Percentiles rank a stretch among this genome's conserved stretches.
These are phyloP conservation scores for Kuschelorhynchus macadamiae DNA, from an alignment of 2,888 invertebrate species.

Conservation along the genomic window DNA sequence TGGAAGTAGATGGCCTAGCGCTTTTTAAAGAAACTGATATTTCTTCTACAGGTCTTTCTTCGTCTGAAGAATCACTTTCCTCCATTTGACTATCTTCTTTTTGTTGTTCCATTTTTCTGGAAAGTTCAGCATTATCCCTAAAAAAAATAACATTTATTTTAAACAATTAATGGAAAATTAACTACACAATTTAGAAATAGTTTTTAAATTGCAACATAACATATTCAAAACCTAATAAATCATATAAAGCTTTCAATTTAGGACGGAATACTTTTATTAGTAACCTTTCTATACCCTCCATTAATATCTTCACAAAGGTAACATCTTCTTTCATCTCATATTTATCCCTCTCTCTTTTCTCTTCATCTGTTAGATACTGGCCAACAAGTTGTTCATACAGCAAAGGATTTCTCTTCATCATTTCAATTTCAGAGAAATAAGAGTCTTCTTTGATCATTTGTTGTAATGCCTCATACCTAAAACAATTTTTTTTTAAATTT, in stretches of 20 bases:
- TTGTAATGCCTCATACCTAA: conserved; percentile 80
- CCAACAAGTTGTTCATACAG: conserved; percentile 88
- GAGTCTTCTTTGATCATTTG: conserved; percentile 77
- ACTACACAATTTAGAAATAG: not conserved
- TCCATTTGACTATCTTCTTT: conserved; percentile 72
- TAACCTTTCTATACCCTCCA: conserved; percentile 81
- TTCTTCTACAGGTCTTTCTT: conserved; percentile 38
- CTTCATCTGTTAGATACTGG: conserved; percentile 84
- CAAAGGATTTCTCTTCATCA: conserved; percentile 93
- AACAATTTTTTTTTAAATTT: no score
- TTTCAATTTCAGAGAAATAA: conserved; percentile 93
- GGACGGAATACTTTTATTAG: no score
- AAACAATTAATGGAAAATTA: not conserved
- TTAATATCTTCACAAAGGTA: conserved; percentile 82
- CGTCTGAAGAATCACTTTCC: conserved; percentile 56
- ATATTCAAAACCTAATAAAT: no score
- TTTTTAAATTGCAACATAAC: no score
- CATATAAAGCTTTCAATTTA: no score
- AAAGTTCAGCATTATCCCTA: conserved; percentile 75
- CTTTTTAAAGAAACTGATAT: conserved; percentile 38
- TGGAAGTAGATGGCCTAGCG: conserved; percentile 53
- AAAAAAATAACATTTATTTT: not conserved
- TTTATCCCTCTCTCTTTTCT: conserved; percentile 76
- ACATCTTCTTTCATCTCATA: conserved; percentile 72
- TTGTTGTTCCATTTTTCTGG: conserved; percentile 75